Evolutionary conservation across 2,888 invertebrate genomes (phyloP).

Genomic region (Acanthosepion lycidas): DNA sequence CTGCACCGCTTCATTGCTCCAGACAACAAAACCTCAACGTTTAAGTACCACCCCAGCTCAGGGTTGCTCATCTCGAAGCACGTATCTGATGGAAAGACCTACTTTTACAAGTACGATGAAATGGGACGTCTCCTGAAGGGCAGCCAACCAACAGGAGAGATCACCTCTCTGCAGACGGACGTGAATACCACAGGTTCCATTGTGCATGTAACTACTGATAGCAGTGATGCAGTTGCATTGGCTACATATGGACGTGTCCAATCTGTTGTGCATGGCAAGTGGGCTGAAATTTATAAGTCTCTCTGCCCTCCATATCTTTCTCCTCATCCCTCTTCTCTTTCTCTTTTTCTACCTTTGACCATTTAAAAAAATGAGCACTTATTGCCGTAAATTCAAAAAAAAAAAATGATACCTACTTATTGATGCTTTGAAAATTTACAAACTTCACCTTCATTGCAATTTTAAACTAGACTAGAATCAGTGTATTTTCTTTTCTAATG

Average conservation of each 20-base stretch:
- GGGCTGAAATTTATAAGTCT: conserved; percentile 46
- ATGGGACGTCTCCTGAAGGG: conserved; percentile 89
- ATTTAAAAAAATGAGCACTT: neutral
- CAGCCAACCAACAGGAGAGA: conserved; percentile 93
- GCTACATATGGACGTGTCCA: conserved; percentile 74
- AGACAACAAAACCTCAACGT: conserved; percentile 93
- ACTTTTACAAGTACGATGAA: conserved; percentile 92
- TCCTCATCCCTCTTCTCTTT: neutral
- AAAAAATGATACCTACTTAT: neutral
- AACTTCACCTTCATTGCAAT: neutral
- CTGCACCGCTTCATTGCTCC: conserved; percentile 89
- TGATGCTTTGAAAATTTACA: neutral
- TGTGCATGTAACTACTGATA: conserved; percentile 73
- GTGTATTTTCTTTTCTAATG: too few species aligned
- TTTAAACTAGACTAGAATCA: too few species aligned
- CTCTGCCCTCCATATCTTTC: neutral
- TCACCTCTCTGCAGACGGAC: conserved; percentile 79
- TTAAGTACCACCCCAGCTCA: conserved; percentile 91
- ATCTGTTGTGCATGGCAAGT: conserved; percentile 74
- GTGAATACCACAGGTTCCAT: conserved; percentile 74
- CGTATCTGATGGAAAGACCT: conserved; percentile 81
- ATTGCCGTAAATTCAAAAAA: neutral
- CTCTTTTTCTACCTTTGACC: neutral
- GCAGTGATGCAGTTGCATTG: conserved; percentile 72
- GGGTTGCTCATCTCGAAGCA: conserved; percentile 82